Evolutionary conservation across 2,797 vertebrate species (phyloP), one percentile per base, ranked within the genome.

Genomic region (Coreius guichenoti): DNA sequence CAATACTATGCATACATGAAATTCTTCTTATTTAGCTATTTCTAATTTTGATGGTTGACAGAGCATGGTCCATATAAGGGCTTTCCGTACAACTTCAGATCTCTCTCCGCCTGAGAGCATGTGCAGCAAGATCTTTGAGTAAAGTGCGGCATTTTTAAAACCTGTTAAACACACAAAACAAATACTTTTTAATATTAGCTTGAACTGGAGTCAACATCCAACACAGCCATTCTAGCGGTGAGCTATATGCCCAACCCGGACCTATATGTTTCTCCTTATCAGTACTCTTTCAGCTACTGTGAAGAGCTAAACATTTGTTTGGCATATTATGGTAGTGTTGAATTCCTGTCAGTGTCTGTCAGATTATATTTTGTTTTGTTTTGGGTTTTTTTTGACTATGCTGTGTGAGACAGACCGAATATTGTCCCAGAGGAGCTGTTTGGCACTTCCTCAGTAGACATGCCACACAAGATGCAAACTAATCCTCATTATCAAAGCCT

Each of bases 401-500:
- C 69, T 80, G 68, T 73, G 43, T 65, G 73, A 80, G 45, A 73
- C 77, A 72, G 83, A 80, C 43, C 29, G 77, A 74, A 73, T 36
- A 51, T 39, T 51, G 77, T 85, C 84, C 84, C 84, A 21, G 45
- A 80, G 77, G 84, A 74, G 69, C 84, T 80, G 84, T 85, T 85
- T 85, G 77, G 56, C 31, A 3, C 84, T 80, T 80, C 21, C 16
- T 72, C 54, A 74, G 77, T 80, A 31, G 56, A 80, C 65, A 39
- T 67, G 54, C 61, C 75, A 74, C 77, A 72, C 67, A 77, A 69
- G 61, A 76, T 81, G 67, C 63, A 85, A 83, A 86, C 85, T 74
- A 86, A 83, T 87, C 68, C 74, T 65, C 36, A 81, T 74, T 81
- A 79, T 88, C 82, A 87, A 85, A 85, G 82, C 58, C 19, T 68